Percentiles rank a stretch among this genome's conserved stretches.
Conservation (phyloP, 2,888 invertebrate species). For the Volucella bombylans region DNA sequence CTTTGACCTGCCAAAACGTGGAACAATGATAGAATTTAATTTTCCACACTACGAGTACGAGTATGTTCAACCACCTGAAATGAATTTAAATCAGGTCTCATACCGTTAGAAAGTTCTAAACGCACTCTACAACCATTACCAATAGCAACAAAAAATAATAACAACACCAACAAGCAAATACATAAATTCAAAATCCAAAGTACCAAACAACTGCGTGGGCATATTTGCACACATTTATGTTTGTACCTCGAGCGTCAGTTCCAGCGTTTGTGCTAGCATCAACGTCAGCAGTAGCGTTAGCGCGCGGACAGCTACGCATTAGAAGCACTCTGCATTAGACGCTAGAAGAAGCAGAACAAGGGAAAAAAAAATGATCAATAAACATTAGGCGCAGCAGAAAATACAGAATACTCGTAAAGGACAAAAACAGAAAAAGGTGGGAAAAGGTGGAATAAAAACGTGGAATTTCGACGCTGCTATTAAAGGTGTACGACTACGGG, state of each 20-base stretch:
- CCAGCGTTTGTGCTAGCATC: not conserved
- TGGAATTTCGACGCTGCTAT: slow-evolving; percentile 45
- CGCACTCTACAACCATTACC: slow-evolving; percentile 4
- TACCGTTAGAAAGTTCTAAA: slow-evolving; percentile 67
- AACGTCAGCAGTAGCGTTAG: slow-evolving; percentile 18
- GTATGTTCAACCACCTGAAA: slow-evolving; percentile 26
- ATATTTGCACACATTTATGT: slow-evolving; percentile 54
- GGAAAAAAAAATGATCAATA: slow-evolving; percentile 4
- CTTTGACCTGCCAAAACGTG: too few relatives aligned
- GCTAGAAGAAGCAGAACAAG: not conserved
- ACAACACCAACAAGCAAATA: not conserved
- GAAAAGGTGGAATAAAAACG: slow-evolving; percentile 42
- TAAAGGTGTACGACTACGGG: slow-evolving; percentile 37
- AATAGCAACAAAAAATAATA: slow-evolving; percentile 32
- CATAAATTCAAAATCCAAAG: slow-evolving; percentile 38
- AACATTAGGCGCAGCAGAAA: not conserved
- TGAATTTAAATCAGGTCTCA: slow-evolving; percentile 58
- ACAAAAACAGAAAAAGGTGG: slow-evolving; percentile 10
- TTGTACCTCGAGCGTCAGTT: too few relatives aligned
- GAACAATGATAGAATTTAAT: too few relatives aligned
- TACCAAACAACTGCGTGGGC: slow-evolving; percentile 57
- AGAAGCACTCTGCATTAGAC: not conserved
- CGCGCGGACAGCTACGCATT: slow-evolving; percentile 36
- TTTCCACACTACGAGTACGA: not conserved
- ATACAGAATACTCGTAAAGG: slow-evolving; percentile 16